These are phyloP conservation scores for Botia kubotai DNA, from an alignment of 2,797 vertebrate genomes.

Conservation along the genomic window DNA sequence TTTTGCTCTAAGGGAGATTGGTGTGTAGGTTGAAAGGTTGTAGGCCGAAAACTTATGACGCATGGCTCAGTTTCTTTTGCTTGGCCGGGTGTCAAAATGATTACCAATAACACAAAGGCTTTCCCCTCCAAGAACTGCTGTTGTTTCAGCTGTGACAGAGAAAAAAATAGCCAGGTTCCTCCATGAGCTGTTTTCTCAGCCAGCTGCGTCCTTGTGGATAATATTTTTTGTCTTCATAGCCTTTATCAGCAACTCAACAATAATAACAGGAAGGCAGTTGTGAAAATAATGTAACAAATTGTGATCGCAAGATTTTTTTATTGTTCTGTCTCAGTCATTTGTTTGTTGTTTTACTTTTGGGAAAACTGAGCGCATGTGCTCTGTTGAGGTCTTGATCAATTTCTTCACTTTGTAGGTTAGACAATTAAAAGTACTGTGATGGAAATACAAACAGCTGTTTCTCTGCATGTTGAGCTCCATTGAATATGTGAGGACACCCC, in stretches of 20 bases:
- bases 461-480: slow-evolving; percentile 27
- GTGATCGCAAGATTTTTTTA: background rate
- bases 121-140: slow-evolving; percentile 69
- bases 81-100: slow-evolving; percentile 59
- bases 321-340: slow-evolving; percentile 5
- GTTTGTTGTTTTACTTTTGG: slow-evolving; percentile 27
- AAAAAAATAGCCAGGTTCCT: slow-evolving; percentile 56
- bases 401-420: slow-evolving; percentile 30
- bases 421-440: slow-evolving; percentile 44
- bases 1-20: slow-evolving; percentile 10
- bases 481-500: slow-evolving; percentile 3
- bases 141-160: slow-evolving; percentile 76
- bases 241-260: slow-evolving; percentile 39
- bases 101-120: slow-evolving; percentile 67
- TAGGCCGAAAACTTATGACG: slow-evolving; percentile 32
- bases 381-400: slow-evolving; percentile 10
- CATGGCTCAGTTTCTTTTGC: slow-evolving; percentile 59
- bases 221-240: slow-evolving; percentile 42
- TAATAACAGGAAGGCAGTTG: slow-evolving; percentile 60
- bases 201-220: slow-evolving; percentile 60
- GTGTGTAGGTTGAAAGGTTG: slow-evolving; percentile 31
- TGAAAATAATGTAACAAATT: slow-evolving; percentile 29
- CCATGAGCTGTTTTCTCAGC: slow-evolving; percentile 59
- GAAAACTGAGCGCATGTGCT: background rate
- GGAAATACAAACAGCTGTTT: slow-evolving; percentile 39